Evolutionary conservation across 1,140 invertebrate species (phyloP), one percentile per base, ranked within the genome.

Genomic region (Aphelenchoides besseyi): DNA sequence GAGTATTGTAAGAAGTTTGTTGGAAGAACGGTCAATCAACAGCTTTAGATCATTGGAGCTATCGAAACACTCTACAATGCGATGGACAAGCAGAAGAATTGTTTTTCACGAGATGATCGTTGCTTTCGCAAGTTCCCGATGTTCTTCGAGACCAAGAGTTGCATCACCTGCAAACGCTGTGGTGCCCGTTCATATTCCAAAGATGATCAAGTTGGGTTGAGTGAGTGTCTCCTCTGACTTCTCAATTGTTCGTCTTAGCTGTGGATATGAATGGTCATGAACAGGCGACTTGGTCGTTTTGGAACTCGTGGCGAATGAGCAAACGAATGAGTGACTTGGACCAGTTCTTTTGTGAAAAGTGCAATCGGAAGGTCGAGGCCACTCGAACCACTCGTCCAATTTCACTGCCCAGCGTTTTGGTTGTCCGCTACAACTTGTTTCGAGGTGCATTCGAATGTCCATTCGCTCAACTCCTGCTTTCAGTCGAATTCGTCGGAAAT

Each of bases 321-420:
- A 18, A 18, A 18, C n/a, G 30, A 36, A n/a, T 61, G n/a, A 61
- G 16, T 36, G 59, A 29, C n/a, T n/a, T n/a, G 16, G 28, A 61
- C 2, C n/a, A 36, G 26, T 61, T 18, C 59, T n/a, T n/a, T n/a
- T 61, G 59, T 36, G 59, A 61, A 18, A 61, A 61, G 59, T 61
- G 59, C 30, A 36, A 2, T 26, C 16, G 28, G 59, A 61, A 61
- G 30, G 33, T 36, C 0, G 59, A 61, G 16, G 59, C 59, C 16
- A 61, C 59, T n/a, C 26, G 30, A 30, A 18, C 28, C 30, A 61
- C 59, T 28, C n/a, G 30, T 28, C 1, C 30, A 1, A 16, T 61
- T 1, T 18, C n/a, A 36, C 59, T 30, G 16, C 59, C 59, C 18
- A 2, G 16, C 16, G 26, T 61, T n/a, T 26, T 61, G n/a, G 33